Evolutionary conservation across 23 tunicate genomes (phyloP).

Genomic region (Pegea sp.): DNA sequence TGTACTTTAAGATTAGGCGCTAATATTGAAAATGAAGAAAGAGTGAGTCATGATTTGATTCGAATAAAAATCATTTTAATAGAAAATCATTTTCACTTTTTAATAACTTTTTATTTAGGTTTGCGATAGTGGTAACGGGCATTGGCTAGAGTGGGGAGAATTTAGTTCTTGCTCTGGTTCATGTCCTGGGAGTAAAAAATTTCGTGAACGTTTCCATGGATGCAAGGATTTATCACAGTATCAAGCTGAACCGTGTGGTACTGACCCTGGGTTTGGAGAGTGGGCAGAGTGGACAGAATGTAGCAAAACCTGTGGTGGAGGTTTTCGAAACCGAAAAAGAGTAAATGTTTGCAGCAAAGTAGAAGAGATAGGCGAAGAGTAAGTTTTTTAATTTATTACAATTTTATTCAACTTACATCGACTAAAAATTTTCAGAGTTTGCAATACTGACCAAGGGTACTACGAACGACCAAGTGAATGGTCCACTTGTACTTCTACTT

Average conservation of each 20-base stretch:
- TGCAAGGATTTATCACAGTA: no score
- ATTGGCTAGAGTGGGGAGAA: constrained; percentile 36
- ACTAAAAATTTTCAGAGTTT: constrained; percentile 5
- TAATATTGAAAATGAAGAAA: no score
- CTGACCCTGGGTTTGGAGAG: constrained; percentile 30
- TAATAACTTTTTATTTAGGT: neutral
- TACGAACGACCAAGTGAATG: constrained; percentile 28
- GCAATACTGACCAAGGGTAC: constrained; percentile 58
- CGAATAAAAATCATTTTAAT: no score
- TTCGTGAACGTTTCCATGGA: no score
- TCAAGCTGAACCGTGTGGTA: constrained; percentile 51
- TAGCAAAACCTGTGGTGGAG: constrained; percentile 70
- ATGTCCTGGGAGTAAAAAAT: constrained; percentile 47
- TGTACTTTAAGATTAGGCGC: no score
- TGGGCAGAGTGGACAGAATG: constrained; percentile 62
- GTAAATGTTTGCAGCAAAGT: constrained; percentile 28
- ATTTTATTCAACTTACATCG: neutral
- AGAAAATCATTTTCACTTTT: no score
- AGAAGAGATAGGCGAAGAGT: neutral
- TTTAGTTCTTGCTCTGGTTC: constrained; percentile 56
- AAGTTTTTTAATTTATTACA: neutral
- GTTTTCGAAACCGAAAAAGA: constrained; percentile 26
- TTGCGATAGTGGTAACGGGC: constrained; percentile 48
- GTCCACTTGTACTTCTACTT: constrained; percentile 76
- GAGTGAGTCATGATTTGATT: no score